Conservation (phyloP, 2,888 invertebrate species). For the Synergus laeviventris region DNA sequence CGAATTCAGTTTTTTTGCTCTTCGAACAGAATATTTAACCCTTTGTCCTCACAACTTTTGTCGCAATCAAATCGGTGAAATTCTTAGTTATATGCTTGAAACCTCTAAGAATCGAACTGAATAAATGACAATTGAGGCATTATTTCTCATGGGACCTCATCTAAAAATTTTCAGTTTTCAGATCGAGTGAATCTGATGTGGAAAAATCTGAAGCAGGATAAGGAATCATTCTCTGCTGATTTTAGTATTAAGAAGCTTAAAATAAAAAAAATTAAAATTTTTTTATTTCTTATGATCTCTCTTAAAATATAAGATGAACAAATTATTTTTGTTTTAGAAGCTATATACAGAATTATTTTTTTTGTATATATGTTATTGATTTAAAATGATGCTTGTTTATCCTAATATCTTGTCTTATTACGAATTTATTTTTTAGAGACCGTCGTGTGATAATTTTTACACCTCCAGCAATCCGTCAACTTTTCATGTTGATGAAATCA, state of each 20-base stretch:
- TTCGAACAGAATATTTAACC: too few species aligned
- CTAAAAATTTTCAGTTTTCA: too few species aligned
- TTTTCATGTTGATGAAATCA: background rate
- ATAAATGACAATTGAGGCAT: too few species aligned
- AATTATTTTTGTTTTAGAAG: background rate
- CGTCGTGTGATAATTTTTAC: background rate
- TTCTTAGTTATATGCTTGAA: too few species aligned
- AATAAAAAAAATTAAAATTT: background rate
- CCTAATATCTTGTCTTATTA: background rate
- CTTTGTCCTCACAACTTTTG: too few species aligned
- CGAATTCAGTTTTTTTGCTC: too few species aligned
- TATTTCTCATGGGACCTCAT: too few species aligned
- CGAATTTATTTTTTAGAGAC: conserved; percentile 10
- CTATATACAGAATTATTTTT: too few species aligned
- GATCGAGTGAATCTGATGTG: conserved; percentile 5
- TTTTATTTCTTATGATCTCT: background rate
- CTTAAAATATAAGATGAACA: background rate
- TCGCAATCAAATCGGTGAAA: too few species aligned
- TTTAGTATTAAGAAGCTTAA: too few species aligned
- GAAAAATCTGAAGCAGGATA: background rate
- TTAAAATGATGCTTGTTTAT: background rate
- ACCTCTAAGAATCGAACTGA: too few species aligned
- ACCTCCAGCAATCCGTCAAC: background rate
- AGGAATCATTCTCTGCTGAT: background rate
- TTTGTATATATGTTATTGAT: too few species aligned